phyloP scores from a whole-genome alignment of 1,140 invertebrate species.

The Zaprionus taronus region DNA sequence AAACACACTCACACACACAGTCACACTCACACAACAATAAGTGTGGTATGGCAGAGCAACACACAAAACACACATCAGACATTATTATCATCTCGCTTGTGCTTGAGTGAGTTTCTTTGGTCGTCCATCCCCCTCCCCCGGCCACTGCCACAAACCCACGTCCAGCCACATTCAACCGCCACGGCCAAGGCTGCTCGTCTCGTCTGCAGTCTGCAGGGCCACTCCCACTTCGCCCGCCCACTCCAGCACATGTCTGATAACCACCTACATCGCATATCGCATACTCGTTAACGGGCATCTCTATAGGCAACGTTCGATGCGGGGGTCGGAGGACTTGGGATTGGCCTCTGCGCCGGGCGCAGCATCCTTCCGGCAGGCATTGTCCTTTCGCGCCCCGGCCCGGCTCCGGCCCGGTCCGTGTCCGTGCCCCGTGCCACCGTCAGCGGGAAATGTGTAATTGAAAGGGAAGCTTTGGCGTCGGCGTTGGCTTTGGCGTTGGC shows the following conservation, averaged over 20 bases:
- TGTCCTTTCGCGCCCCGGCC: constrained; percentile 74
- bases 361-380: constrained; percentile 70
- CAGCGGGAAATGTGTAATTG: constrained; percentile 81
- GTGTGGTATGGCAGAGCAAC: constrained; percentile 44
- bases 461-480: constrained; percentile 83
- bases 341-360: constrained; percentile 33
- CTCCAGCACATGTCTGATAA: constrained; percentile 60
- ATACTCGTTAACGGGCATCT: constrained; percentile 40
- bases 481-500: constrained; percentile 53
- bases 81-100: constrained; percentile 83
- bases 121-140: not conserved
- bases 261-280: constrained; percentile 46
- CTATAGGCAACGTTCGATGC: constrained; percentile 56
- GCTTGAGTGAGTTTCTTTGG: constrained; percentile 80
- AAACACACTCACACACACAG: constrained; percentile 42
- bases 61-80: constrained; percentile 80
- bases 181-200: constrained; percentile 58
- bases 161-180: constrained; percentile 39
- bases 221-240: constrained; percentile 5
- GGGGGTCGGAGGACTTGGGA: not conserved
- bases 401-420: constrained; percentile 27
- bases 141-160: not conserved
- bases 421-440: constrained; percentile 31
- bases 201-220: constrained; percentile 1
- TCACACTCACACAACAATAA: constrained; percentile 38